Evolutionary conservation across 2,797 vertebrate genomes (phyloP).

Genomic region (Antrozous pallidus): DNA sequence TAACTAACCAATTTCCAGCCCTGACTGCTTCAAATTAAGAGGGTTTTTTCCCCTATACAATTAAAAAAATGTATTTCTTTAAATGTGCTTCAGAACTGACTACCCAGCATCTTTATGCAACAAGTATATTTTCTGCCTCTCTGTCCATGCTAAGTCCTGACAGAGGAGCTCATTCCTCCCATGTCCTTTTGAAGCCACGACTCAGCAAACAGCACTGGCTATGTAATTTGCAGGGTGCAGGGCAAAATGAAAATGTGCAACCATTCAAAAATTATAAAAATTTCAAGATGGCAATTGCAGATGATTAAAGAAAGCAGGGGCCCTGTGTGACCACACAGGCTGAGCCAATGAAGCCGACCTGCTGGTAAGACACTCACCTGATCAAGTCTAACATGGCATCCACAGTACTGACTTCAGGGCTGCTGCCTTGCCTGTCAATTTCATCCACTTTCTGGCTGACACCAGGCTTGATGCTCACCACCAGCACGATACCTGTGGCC

Average conservation of each 20-base stretch:
- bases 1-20: background rate
- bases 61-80: background rate
- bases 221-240: background rate
- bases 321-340: background rate
- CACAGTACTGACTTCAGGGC: constrained; percentile 92
- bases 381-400: constrained; percentile 95
- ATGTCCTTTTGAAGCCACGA: background rate
- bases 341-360: background rate
- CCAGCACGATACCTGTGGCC: constrained; percentile 91
- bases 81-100: background rate
- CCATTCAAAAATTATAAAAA: background rate
- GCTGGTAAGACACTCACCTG: constrained; percentile 80
- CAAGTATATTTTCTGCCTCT: background rate
- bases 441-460: constrained; percentile 89
- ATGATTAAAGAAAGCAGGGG: background rate
- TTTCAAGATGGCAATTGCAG: background rate
- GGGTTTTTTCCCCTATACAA: background rate
- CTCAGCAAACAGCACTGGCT: background rate
- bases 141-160: background rate
- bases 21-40: background rate
- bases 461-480: constrained; percentile 95
- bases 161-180: background rate
- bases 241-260: background rate
- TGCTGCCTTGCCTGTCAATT: constrained; percentile 90
- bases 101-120: background rate